phyloP scores from a whole-genome alignment of 2,797 vertebrate genomes.

The Peromyscus eremicus region DNA sequence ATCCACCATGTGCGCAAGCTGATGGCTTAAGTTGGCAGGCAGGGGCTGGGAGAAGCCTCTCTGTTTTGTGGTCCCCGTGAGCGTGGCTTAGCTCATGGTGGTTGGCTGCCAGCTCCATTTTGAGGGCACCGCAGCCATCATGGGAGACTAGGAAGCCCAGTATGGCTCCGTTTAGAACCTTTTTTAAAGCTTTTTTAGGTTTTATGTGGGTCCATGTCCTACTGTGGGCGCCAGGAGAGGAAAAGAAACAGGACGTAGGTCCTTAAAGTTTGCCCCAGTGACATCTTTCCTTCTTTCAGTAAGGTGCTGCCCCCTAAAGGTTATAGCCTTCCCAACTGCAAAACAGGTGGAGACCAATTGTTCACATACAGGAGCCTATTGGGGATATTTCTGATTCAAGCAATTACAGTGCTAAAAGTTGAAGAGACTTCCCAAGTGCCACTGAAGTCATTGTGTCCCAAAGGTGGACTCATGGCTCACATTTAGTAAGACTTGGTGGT shows the following conservation, averaged over 20 bases:
- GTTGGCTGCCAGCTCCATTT: no score
- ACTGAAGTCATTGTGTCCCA: conserved; percentile 1
- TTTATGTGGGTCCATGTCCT: no score
- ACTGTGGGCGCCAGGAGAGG: no score
- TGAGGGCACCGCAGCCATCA: no score
- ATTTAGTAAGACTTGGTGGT: background rate
- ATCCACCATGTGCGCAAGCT: no score
- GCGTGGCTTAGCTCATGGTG: no score
- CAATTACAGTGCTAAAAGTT: background rate
- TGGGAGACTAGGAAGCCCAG: no score
- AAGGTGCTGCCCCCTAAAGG: background rate
- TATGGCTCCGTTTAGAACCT: no score
- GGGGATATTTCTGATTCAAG: background rate
- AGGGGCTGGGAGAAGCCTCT: no score
- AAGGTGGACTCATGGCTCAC: background rate
- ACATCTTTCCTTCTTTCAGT: background rate
- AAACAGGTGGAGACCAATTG: background rate
- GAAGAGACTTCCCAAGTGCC: background rate
- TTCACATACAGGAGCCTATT: background rate
- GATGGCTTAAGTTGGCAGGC: no score
- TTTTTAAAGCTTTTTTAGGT: no score
- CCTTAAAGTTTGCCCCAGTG: background rate
- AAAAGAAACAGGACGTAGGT: background rate
- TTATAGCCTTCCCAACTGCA: background rate
- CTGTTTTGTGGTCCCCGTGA: no score